Base-by-base conservation (phyloP, 2,113 vertebrate species). In the Columba janthina region DNA sequence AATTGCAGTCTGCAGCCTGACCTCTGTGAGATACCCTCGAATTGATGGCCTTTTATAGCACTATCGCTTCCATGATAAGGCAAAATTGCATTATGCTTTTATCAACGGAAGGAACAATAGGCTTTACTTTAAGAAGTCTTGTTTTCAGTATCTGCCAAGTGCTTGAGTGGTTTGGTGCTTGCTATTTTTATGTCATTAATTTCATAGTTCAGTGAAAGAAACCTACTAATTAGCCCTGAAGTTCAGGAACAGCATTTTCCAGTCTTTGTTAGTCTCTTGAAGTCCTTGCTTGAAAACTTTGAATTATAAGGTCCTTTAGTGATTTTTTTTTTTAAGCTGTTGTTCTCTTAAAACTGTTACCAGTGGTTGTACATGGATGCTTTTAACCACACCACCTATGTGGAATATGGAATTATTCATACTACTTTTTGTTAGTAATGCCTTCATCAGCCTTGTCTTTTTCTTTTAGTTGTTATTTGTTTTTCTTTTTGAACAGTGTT, bases 1-100 rank as follows among this genome's bases (percentile, higher is more conserved):
- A 95, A 94, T 90, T 96, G 72, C 83, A 81, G 84, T 71, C 85
- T 76, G 81, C 84, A 89, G 38, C 57, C 46, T 87, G 70, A 92
- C 91, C 78, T 94, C 67, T 82, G 44, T 29, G 21, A 58, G 73
- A 91, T 57, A 93, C 84, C 48, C 74, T 93, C 67, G 85, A 94
- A 79, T 65, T 91, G 75, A 96, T 85, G 51, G 81, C 29, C 90
- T 85, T 95, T 76, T 95, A 78, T 96, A 88, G 95, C 1, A 7
- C 88, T 94, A 72, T 85, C 84, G 17, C 71, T 94, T 92, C 67
- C 58, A 51, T 88, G 78, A 95, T 88, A 86, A 93, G 62, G 46
- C 65, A 82, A 20, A 80, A 91, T 88, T 31, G 26, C 51, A 79
- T 87, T 70, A 64, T 87, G 58, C 81, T 90, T 90, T 91, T 90